Base-by-base conservation (phyloP, 2,888 invertebrate species). In the Melanargia galathea region DNA sequence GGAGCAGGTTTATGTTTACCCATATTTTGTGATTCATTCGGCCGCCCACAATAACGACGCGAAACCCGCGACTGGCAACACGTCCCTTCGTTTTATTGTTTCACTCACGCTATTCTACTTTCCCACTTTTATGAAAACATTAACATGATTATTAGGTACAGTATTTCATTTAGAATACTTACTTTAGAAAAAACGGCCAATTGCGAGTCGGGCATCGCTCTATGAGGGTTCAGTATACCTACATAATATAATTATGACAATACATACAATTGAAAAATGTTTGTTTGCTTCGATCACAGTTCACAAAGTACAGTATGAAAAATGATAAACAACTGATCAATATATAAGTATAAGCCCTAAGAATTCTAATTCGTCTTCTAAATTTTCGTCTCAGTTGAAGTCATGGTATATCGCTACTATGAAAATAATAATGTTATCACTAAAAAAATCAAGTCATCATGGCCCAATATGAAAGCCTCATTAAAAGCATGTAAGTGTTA, bases 401-500 rank as follows among this genome's bases (percentile, higher is more conserved):
- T 22, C 13, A 13, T 24, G 5, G 5, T 20, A 20, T 13, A 46
- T 16, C 8, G 16, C 16, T 16, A 8, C 10, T 16, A 30, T 11
- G 13, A 16, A 49, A n/a, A n/a, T n/a, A n/a, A 49, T 16, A 30
- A 10, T 49, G 49, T 30, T 30, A 49, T 49, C 49, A 30, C n/a
- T 18, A 33, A 10, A 7, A 30, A 51, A 51, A 33, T 51, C 30
- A 16, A 16, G 52, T 20, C 18, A 33, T 13, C 20, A 33, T 7
- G 33, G 13, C 1, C 20, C 33, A 4, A 20, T 30, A 20, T 35
- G 49, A 30, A 49, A 52, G 20, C 4, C 52, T 35, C 20, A 52
- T 68, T 68, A 68, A 68, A 68, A 66, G 63, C 64, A 49, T 64
- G 54, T 66, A 64, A 66, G 48, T 66, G 66, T 52, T 61, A 59